Base-by-base conservation (phyloP, 2,797 vertebrate species). In the Lagocephalus sceleratus region DNA sequence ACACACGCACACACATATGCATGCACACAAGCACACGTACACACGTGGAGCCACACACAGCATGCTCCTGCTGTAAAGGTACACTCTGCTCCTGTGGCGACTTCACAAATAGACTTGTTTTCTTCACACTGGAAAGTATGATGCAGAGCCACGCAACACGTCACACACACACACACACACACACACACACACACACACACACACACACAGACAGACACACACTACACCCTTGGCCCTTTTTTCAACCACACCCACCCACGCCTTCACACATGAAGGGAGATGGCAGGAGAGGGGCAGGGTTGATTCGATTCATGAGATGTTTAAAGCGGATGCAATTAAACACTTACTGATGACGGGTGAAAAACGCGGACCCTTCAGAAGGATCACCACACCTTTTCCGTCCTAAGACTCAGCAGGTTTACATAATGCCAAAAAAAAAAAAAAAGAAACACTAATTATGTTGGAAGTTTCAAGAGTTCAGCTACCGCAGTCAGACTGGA, bases 91-190 rank as follows among this genome's bases (percentile, higher is more conserved):
- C 84, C 63, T 68, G 80, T 73, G 63, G 74, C 61, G 47, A 51
- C 54, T 74, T 74, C 66, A 81, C 76, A 83, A 85, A 89, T 74
- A 84, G 71, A 83, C 80, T 85, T 87, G 82, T 90, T 90, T 87
- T 89, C 79, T 73, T 71, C 67, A 60, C 44, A 35, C 52, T 71
- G 88, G 88, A 90, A 91, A 88, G 82, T 65, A 68, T 75, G 67
- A 85, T 75, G 68, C 21, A 1, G 47, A 54, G 71, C 80, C 73
- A 80, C 83, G 67, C 57, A 70, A 57, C 68, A 75, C 69, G 73
- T n/a, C 47, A 47, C 73, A 26, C 26, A 26, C 26, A 26, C 26
- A 29, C 26, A 29, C 26, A 29, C 26, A 29, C 26, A 29, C 26
- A 29, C 26, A 29, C 26, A 29, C 26, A 29, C 26, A 29, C 26